Evolutionary conservation across 2,888 invertebrate species (phyloP).

Genomic region (Hydrotaea diabolus): DNA sequence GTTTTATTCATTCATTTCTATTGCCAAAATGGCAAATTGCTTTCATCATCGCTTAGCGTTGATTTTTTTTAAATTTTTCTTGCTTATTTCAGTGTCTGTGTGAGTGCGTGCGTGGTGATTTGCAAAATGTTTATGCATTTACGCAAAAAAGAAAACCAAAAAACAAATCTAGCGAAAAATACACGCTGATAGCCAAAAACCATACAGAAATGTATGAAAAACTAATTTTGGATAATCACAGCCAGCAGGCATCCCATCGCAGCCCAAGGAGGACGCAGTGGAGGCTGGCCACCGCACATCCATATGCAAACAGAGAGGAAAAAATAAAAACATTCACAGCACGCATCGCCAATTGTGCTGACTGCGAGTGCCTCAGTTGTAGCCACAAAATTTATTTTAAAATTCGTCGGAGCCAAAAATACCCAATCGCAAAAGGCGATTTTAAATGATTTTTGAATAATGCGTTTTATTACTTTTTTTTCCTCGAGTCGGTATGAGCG

Average conservation of each 20-base stretch:
- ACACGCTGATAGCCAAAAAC: constrained; percentile 19
- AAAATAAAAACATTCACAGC: too few relatives aligned
- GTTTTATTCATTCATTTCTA: constrained; percentile 5
- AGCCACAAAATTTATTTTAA: constrained; percentile 31
- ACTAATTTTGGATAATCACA: constrained; percentile 45
- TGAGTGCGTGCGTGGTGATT: neutral
- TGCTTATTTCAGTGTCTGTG: neutral
- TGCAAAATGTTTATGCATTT: constrained; percentile 2
- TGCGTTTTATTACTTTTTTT: neutral
- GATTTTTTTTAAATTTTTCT: neutral
- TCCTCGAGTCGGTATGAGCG: neutral
- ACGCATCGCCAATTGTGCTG: neutral
- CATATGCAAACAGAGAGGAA: too few relatives aligned
- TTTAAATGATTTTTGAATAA: constrained; percentile 39
- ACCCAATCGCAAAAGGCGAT: constrained; percentile 13
- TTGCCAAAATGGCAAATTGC: constrained; percentile 29
- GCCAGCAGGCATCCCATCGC: constrained; percentile 3
- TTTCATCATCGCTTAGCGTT: neutral
- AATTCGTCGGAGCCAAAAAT: constrained; percentile 15
- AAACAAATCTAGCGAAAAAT: neutral
- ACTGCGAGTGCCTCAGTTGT: constrained; percentile 4
- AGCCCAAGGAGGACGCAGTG: neutral
- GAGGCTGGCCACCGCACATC: neutral
- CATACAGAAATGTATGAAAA: constrained; percentile 53
- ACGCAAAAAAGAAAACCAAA: neutral